These are phyloP conservation scores for Drosophila cognata DNA, from an alignment of 2,888 invertebrate genomes.

Conservation along the genomic window DNA sequence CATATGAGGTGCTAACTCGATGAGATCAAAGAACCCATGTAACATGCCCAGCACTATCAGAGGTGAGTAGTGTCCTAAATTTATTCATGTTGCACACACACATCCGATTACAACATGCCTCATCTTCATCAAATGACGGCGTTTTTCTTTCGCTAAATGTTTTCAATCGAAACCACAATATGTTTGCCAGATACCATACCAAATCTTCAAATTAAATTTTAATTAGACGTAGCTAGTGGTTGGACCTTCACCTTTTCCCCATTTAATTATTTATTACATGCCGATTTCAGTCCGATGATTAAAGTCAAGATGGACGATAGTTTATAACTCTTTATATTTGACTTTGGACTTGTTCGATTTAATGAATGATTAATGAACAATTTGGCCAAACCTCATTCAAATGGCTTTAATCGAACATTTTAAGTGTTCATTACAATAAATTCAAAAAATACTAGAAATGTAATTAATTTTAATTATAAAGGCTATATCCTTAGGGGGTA, in stretches of 20 bases:
- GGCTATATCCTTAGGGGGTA: background rate
- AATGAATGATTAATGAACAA: background rate
- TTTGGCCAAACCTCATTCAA: background rate
- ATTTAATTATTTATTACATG: constrained; percentile 18
- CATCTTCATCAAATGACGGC: background rate
- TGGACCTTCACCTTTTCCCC: constrained; percentile 37
- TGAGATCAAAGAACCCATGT: constrained; percentile 61
- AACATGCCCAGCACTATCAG: constrained; percentile 84
- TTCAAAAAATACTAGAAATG: background rate
- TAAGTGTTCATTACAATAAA: background rate
- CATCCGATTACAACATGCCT: background rate
- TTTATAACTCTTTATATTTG: background rate
- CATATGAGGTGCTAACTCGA: constrained; percentile 43
- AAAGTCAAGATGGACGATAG: background rate
- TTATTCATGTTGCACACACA: background rate
- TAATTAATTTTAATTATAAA: background rate
- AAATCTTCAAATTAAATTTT: constrained; percentile 33
- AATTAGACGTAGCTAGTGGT: constrained; percentile 31
- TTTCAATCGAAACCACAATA: constrained; percentile 10
- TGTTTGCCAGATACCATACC: constrained; percentile 44
- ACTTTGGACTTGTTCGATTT: background rate
- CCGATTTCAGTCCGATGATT: constrained; percentile 1
- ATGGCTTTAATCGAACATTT: background rate
- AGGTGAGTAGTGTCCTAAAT: constrained; percentile 80
- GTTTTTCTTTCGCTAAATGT: constrained; percentile 17